These are phyloP conservation scores for Melanostoma mellinum DNA, from an alignment of 2,888 invertebrate genomes.

Conservation along the genomic window DNA sequence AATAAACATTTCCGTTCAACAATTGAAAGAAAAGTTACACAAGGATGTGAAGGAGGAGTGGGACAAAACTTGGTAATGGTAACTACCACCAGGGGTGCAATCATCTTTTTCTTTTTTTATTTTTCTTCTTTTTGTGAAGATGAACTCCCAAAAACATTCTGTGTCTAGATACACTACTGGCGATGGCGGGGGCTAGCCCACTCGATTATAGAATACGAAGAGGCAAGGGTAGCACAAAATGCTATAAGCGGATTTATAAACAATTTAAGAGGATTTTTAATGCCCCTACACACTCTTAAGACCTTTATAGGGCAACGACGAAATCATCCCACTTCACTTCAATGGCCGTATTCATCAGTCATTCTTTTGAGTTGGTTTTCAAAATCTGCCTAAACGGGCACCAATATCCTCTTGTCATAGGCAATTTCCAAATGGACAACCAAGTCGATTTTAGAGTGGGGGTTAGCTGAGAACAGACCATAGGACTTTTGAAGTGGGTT, in stretches of 20 bases:
- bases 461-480: neutral
- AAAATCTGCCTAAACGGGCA: conserved; percentile 63
- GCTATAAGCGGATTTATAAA: conserved; percentile 61
- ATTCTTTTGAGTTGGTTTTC: conserved; percentile 18
- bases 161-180: conserved; percentile 7
- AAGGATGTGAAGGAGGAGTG: neutral
- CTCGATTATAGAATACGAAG: conserved; percentile 9
- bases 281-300: conserved; percentile 33
- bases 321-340: conserved; percentile 1
- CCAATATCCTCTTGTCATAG: conserved; percentile 53
- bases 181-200: neutral
- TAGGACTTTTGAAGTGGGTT: conserved; percentile 43
- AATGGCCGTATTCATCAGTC: neutral
- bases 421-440: conserved; percentile 60
- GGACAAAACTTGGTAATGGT: conserved; percentile 18
- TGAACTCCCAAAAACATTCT: conserved; percentile 9
- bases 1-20: conserved; percentile 68
- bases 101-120: conserved; percentile 10
- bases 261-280: conserved; percentile 59
- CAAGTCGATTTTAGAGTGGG: neutral
- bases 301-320: conserved; percentile 29
- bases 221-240: conserved; percentile 6
- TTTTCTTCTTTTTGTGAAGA: neutral
- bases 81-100: conserved; percentile 60
- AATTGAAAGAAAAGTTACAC: conserved; percentile 30